Evolutionary conservation across 1,140 invertebrate genomes (phyloP).

Genomic region (Cepaea nemoralis): DNA sequence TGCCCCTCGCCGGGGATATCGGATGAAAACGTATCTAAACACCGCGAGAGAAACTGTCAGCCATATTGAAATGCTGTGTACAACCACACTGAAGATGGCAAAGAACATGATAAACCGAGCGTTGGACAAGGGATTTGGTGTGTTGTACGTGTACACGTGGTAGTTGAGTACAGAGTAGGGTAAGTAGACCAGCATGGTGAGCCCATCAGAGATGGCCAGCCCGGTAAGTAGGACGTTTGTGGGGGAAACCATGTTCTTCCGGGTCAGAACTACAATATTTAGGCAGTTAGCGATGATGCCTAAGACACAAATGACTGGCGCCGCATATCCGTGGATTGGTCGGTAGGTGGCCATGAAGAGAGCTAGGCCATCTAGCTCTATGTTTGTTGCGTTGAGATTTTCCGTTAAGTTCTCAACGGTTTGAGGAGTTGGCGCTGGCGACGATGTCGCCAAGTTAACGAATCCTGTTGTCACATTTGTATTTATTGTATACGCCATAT

Average conservation of each 20-base stretch:
- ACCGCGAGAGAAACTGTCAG: conserved; percentile 91
- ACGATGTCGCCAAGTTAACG: background rate
- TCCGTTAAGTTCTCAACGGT: background rate
- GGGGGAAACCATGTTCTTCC: conserved; percentile 84
- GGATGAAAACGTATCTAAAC: conserved; percentile 79
- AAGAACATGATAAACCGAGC: conserved; percentile 66
- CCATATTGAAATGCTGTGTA: conserved; percentile 94
- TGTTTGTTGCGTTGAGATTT: conserved; percentile 3
- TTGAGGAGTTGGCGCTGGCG: background rate
- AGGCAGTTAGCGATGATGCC: conserved; percentile 90
- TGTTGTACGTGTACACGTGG: conserved; percentile 52
- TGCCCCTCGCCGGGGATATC: conserved; percentile 72
- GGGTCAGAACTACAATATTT: conserved; percentile 90
- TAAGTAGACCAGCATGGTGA: conserved; percentile 80
- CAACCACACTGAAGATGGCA: conserved; percentile 81
- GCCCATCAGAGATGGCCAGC: conserved; percentile 86
- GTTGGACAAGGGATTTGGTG: conserved; percentile 51
- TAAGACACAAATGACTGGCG: conserved; percentile 85
- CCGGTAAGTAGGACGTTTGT: conserved; percentile 89
- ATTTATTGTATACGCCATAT: conserved; percentile 27
- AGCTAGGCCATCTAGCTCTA: conserved; percentile 43
- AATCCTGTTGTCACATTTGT: conserved; percentile 3
- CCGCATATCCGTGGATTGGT: conserved; percentile 79
- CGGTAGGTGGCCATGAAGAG: conserved; percentile 66
- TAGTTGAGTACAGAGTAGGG: conserved; percentile 68